Percentiles rank a stretch among this genome's conserved stretches.
Conservation (phyloP, 2,113 vertebrate genomes). For the Larimichthys crocea region DNA sequence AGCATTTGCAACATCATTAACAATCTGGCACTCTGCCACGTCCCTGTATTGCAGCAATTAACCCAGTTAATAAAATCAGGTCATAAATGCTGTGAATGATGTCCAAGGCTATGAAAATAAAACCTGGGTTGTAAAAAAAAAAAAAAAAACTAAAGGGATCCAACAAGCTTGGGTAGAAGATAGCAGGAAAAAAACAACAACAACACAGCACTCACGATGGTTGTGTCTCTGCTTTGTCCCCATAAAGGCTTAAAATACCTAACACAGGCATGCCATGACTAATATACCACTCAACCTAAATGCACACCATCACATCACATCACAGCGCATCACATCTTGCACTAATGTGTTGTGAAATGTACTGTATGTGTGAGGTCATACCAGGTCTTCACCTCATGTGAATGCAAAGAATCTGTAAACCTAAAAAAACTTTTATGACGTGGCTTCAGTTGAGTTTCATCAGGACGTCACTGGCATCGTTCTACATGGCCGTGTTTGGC, state of each 20-base stretch:
- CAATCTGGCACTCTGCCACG: no score
- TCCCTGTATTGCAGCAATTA: not conserved
- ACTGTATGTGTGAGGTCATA: not conserved
- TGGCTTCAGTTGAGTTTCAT: not conserved
- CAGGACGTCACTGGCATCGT: not conserved
- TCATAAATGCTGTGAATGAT: not conserved
- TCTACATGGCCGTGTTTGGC: not conserved
- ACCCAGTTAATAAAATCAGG: not conserved
- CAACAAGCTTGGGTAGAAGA: not conserved
- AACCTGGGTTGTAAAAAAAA: not conserved
- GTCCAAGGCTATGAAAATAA: not conserved
- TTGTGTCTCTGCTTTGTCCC: not conserved
- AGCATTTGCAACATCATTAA: not conserved
- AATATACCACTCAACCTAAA: not conserved
- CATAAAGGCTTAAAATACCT: conserved; percentile 6
- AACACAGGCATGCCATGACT: not conserved
- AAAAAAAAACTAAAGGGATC: not conserved
- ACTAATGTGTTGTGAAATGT: not conserved
- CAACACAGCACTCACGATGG: not conserved
- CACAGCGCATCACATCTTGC: not conserved
- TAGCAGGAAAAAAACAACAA: not conserved
- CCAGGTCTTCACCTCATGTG: not conserved
- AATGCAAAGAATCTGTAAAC: not conserved
- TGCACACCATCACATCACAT: not conserved
- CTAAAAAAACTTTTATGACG: not conserved